phyloP scores from a whole-genome alignment of 2,797 vertebrate species.

The Trachops cirrhosus region DNA sequence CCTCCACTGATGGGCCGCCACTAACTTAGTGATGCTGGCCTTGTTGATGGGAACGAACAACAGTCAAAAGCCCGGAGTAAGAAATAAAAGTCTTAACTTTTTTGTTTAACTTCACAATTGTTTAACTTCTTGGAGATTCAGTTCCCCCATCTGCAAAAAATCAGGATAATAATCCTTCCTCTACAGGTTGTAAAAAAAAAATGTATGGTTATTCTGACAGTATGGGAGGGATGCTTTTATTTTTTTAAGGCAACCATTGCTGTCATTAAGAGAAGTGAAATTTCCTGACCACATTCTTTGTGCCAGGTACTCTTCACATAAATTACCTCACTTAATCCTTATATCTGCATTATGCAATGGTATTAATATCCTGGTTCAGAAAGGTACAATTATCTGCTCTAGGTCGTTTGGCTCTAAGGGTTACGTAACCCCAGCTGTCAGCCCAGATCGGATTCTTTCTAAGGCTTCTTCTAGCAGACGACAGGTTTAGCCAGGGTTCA shows the following conservation, averaged over 20 bases:
- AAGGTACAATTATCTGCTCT: neutral
- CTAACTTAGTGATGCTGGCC: slow-evolving; percentile 10
- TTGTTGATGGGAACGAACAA: neutral
- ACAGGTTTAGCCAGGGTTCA: neutral
- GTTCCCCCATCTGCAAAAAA: neutral
- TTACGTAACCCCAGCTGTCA: neutral
- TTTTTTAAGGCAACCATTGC: neutral
- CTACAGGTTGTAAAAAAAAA: neutral
- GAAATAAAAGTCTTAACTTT: slow-evolving; percentile 34
- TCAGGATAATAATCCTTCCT: neutral
- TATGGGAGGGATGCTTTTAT: neutral
- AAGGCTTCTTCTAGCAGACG: neutral
- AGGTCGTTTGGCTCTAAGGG: neutral
- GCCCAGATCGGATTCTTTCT: neutral
- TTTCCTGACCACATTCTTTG: neutral
- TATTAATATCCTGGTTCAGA: neutral
- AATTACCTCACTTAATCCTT: neutral
- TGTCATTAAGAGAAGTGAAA: neutral
- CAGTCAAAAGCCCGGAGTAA: neutral
- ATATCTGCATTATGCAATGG: neutral
- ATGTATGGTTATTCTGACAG: neutral
- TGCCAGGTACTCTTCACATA: neutral
- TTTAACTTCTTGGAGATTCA: neutral
- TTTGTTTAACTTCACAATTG: no score
- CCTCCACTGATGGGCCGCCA: neutral